phyloP scores from a whole-genome alignment of 1,140 invertebrate species.

The Drosophila lini region DNA sequence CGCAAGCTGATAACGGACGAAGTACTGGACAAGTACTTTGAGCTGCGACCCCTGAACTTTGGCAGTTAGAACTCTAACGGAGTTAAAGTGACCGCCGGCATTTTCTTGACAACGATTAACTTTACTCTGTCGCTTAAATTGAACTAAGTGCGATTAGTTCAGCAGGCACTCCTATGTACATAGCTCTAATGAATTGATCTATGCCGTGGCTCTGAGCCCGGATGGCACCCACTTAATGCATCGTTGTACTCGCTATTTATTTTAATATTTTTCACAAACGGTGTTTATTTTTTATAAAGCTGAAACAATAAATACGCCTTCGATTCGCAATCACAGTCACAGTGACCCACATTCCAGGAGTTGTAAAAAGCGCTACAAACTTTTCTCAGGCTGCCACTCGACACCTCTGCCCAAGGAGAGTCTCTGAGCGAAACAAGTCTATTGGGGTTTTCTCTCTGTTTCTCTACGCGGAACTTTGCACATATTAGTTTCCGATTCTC shows the following conservation, averaged over 20 bases:
- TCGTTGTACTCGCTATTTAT: conserved; percentile 69
- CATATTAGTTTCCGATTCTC: conserved; percentile 57
- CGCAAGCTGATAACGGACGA: conserved; percentile 94
- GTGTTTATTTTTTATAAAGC: conserved; percentile 73
- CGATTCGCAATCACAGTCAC: conserved; percentile 41
- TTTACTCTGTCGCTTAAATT: conserved; percentile 11
- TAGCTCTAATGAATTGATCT: conserved; percentile 57
- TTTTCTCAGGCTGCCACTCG: conserved; percentile 23
- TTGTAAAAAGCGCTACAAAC: conserved; percentile 50
- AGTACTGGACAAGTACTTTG: conserved; percentile 93
- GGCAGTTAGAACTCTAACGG: conserved; percentile 46
- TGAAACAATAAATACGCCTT: conserved; percentile 67
- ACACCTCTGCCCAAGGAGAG: conserved; percentile 24
- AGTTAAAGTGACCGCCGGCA: conserved; percentile 1
- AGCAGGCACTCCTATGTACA: conserved; percentile 42
- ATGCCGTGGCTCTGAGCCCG: conserved; percentile 45
- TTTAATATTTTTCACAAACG: conserved; percentile 43
- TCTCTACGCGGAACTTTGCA: conserved; percentile 39
- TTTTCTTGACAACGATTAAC: conserved; percentile 40
- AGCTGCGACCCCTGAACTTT: conserved; percentile 91
- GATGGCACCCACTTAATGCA: conserved; percentile 52
- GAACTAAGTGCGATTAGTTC: conserved; percentile 29
- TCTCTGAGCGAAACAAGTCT: not conserved
- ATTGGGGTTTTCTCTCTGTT: conserved; percentile 2
- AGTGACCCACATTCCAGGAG: conserved; percentile 62